Percentiles rank a stretch among this genome's conserved stretches.
phyloP scores from a whole-genome alignment of 1,140 invertebrate genomes.

The Lepidotrigona ventralis region DNA sequence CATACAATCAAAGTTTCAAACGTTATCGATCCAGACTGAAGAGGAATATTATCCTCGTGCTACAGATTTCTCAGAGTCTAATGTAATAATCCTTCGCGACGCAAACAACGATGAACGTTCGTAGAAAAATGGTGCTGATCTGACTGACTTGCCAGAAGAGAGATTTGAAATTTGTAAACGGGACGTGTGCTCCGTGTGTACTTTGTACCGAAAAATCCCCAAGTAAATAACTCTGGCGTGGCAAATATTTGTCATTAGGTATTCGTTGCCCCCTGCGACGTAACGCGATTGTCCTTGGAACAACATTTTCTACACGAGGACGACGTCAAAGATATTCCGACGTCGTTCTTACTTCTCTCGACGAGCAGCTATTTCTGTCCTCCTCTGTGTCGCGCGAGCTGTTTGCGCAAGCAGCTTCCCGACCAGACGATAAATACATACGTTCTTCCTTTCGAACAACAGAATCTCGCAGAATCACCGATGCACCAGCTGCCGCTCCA shows the following conservation, averaged over 20 bases:
- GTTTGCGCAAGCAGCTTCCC: constrained; percentile 1
- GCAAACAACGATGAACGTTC: too few relatives aligned
- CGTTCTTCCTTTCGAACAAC: neutral
- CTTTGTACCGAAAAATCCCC: too few relatives aligned
- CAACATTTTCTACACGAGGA: neutral
- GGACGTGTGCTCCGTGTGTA: too few relatives aligned
- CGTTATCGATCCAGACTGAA: too few relatives aligned
- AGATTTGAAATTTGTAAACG: neutral
- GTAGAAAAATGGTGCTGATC: too few relatives aligned
- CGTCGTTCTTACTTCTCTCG: neutral
- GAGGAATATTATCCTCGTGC: too few relatives aligned
- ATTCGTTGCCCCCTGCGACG: neutral
- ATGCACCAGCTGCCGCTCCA: neutral
- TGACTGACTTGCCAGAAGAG: too few relatives aligned
- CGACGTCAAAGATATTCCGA: neutral
- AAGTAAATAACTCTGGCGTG: neutral
- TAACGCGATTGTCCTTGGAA: neutral
- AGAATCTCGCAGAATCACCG: neutral
- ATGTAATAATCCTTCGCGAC: too few relatives aligned
- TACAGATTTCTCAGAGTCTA: too few relatives aligned
- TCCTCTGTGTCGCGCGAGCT: neutral
- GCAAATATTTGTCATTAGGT: neutral
- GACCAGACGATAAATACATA: constrained; percentile 3
- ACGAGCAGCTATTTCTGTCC: neutral
- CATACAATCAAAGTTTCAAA: too few relatives aligned